Evolutionary conservation across 92 coral and sea anemone genomes (phyloP).

Genomic region (Nematostella vectensis): DNA sequence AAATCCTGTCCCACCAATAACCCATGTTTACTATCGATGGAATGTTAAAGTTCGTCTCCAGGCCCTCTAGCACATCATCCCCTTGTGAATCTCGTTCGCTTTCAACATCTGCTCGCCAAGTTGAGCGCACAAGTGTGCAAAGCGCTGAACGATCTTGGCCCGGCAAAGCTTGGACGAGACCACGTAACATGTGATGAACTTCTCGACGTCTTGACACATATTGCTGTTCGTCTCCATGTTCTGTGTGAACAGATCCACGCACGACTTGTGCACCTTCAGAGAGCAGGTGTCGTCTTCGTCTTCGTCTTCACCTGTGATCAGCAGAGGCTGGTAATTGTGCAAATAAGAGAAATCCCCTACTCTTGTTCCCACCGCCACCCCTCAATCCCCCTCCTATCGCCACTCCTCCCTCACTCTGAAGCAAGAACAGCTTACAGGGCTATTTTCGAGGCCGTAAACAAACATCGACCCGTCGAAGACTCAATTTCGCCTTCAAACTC

Average conservation of each 20-base stretch:
- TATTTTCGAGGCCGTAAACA: too few species aligned
- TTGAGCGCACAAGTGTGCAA: constrained; percentile 35
- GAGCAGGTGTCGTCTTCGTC: constrained; percentile 24
- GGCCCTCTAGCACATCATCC: constrained; percentile 81
- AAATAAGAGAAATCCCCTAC: too few species aligned
- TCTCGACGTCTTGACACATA: constrained; percentile 65
- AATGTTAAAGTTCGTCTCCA: too few species aligned
- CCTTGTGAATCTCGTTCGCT: constrained; percentile 26
- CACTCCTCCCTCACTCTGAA: too few species aligned
- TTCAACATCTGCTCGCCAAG: constrained; percentile 61
- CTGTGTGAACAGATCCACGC: constrained; percentile 38
- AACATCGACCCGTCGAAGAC: too few species aligned
- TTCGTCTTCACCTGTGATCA: not conserved
- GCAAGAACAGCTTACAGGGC: too few species aligned
- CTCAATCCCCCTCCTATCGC: too few species aligned
- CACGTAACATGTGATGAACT: constrained; percentile 47
- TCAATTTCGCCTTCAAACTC: too few species aligned
- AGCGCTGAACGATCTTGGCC: constrained; percentile 29
- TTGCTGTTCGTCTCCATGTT: constrained; percentile 36
- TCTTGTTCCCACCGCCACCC: too few species aligned
- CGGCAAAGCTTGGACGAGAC: constrained; percentile 16
- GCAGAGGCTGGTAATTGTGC: not conserved
- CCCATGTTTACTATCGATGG: too few species aligned
- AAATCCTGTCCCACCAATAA: too few species aligned
- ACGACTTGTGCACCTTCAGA: constrained; percentile 24